Evolutionary conservation across 92 coral and sea anemone genomes (phyloP).

Genomic region (Phenganax stokvisi): DNA sequence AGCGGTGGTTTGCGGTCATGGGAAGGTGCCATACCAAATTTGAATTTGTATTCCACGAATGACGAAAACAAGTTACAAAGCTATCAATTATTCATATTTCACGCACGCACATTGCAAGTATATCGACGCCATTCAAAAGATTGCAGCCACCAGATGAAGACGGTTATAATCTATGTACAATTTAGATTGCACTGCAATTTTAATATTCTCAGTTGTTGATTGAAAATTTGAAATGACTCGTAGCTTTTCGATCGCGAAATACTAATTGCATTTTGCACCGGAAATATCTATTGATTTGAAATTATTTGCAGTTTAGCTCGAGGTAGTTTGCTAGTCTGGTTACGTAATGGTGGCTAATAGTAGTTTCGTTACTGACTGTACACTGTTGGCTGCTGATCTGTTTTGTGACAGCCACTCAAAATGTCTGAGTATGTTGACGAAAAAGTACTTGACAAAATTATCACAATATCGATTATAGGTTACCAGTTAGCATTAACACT

Average conservation of each 20-base stretch:
- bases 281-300: slow-evolving; percentile 5
- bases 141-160: background rate
- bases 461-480: background rate
- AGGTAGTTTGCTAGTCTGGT: background rate
- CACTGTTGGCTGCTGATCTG: background rate
- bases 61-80: background rate
- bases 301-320: background rate
- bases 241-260: background rate
- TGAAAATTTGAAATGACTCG: background rate
- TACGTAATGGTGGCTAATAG: background rate
- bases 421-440: background rate
- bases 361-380: background rate
- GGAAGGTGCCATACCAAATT: background rate
- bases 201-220: background rate
- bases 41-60: background rate
- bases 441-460: background rate
- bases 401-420: background rate
- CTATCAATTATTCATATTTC: slow-evolving; percentile 8
- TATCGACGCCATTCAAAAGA: background rate
- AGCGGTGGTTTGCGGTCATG: background rate
- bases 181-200: background rate
- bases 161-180: background rate
- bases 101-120: background rate
- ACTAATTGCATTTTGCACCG: slow-evolving; percentile 1
- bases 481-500: background rate